These are phyloP conservation scores for Carcina quercana DNA, from an alignment of 2,888 invertebrate species.

Conservation along the genomic window DNA sequence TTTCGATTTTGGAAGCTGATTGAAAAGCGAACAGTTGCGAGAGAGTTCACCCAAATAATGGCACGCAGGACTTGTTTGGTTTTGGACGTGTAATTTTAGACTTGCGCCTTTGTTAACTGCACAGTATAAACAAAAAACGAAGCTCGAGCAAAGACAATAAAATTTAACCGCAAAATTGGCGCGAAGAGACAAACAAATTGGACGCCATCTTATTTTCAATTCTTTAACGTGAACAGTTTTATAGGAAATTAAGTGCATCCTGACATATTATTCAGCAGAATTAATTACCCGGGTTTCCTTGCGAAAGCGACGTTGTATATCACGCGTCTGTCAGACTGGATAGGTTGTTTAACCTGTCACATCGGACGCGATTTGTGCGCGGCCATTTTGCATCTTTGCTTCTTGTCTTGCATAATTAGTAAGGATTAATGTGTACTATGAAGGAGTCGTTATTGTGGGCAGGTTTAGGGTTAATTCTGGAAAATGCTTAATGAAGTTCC, in stretches of 20 bases:
- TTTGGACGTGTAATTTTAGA: too few species aligned
- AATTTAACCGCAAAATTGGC: constrained; percentile 8
- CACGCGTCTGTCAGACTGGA: constrained; percentile 65
- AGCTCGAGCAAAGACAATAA: too few species aligned
- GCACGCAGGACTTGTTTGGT: too few species aligned
- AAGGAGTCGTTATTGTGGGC: constrained; percentile 56
- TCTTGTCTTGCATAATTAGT: constrained; percentile 69
- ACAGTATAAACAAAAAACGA: too few species aligned
- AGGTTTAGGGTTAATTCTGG: constrained; percentile 43
- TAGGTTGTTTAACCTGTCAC: constrained; percentile 69
- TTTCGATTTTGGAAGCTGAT: constrained; percentile 37
- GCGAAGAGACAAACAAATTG: constrained; percentile 8
- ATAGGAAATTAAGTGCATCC: constrained; percentile 67
- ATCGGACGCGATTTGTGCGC: constrained; percentile 66
- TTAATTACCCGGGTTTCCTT: constrained; percentile 65
- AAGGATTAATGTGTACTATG: constrained; percentile 66
- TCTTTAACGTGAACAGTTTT: constrained; percentile 44
- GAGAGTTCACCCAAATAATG: too few species aligned
- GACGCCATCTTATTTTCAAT: constrained; percentile 40
- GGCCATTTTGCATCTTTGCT: constrained; percentile 68
- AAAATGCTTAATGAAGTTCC: constrained; percentile 8
- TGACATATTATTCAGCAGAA: constrained; percentile 65
- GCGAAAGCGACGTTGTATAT: constrained; percentile 53
- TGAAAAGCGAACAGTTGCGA: too few species aligned
- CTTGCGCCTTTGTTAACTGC: too few species aligned